Conservation (phyloP, 2,888 invertebrate genomes). For the Glaucopsyche alexis region DNA sequence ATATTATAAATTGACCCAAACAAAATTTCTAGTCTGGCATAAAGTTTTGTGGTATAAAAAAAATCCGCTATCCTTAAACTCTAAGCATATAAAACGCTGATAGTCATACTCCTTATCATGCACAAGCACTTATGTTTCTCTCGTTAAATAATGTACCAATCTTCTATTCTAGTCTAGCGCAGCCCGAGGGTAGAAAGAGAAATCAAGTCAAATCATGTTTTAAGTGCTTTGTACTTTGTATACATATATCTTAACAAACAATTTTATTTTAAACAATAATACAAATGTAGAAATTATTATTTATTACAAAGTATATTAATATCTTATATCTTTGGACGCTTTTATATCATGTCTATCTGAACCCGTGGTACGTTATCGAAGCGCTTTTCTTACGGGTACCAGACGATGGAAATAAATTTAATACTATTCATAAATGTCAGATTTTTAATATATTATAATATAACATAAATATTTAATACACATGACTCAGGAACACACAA, state of each 20-base stretch:
- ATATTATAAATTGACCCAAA: no score
- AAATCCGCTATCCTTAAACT: no score
- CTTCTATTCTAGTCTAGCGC: conserved; percentile 13
- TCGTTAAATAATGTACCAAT: conserved; percentile 24
- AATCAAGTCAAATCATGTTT: conserved; percentile 13
- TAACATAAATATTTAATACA: no score
- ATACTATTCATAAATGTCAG: no score
- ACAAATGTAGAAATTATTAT: not conserved
- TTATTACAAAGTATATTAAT: not conserved
- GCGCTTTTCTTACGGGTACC: not conserved
- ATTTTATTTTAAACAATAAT: not conserved
- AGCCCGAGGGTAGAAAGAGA: not conserved
- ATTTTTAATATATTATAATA: no score
- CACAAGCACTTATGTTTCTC: conserved; percentile 12
- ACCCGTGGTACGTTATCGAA: not conserved
- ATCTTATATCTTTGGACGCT: not conserved
- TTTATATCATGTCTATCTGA: no score
- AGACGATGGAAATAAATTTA: no score
- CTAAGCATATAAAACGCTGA: not conserved
- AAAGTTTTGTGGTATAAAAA: no score
- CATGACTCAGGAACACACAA: no score
- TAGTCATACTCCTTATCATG: not conserved
- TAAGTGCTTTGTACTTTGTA: conserved; percentile 2
- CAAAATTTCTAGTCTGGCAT: no score
- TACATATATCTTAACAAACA: not conserved